Base-by-base conservation (phyloP, 2,888 invertebrate genomes). In the Deladenus siricidicola region DNA sequence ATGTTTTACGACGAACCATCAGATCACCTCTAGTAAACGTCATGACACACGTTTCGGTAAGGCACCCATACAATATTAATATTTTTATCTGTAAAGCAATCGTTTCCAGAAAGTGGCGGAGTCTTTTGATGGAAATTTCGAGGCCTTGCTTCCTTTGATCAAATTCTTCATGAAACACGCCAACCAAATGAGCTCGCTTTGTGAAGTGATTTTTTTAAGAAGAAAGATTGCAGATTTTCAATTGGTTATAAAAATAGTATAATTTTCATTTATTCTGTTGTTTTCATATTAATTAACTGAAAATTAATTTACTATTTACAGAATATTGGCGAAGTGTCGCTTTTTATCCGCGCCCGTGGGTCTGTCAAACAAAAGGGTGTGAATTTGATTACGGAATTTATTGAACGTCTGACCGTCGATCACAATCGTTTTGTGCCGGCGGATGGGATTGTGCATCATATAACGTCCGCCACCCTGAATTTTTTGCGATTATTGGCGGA, bases 401-500 rank as follows among this genome's bases (percentile, higher is more conserved):
- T 66, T 26, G 66, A 62, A 10, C 58, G 54, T 19, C 60, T 69
- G 21, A 47, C 63, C 84, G 51, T 87, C 87, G 67, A 85, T 86
- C 61, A 83, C 68, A 83, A 82, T 56, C 81, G 82, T 63, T 87
- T 87, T 73, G 86, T 94, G 76, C 92, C 96, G 0, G 88, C 87
- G 79, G 98, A 98, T 83, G 98, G 96, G 62, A 98, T 96, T 0
- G 96, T 96, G 34, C 19, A 52, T 24, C 44, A 47, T 56, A 10
- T 49, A 29, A 28, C 19, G 8, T 23, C 24, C 19, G 66, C 66
- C 44, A 68, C 69, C n/a, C 52, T 69, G 28, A 70, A 69, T 34
- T 55, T 69, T n/a, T 58, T 69, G 3, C 72, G 72, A 42, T 48
- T 68, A n/a, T 50, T 69, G 47, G 68, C 65, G 3, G 52, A 67